Percentiles rank a stretch among this genome's conserved stretches.
phyloP scores from a whole-genome alignment of 2,888 invertebrate species.

The Metellina segmentata region DNA sequence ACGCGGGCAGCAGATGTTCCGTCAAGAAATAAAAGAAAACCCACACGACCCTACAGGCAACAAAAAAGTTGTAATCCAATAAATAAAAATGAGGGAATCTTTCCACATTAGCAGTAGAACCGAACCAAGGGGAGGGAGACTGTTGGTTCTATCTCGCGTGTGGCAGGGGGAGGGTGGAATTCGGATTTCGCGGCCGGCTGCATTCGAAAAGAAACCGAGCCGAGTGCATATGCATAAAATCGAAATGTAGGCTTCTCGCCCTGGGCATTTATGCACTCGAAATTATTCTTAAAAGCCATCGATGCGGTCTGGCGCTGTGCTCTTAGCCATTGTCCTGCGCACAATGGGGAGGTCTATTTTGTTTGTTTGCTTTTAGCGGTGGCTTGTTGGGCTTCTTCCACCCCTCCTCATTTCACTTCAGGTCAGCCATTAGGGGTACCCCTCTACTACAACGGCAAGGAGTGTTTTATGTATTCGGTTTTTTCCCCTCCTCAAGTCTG shows the following conservation, averaged over 20 bases:
- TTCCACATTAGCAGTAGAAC: neutral
- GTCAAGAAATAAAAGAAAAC: conserved; percentile 11
- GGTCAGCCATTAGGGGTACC: conserved; percentile 24
- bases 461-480: no score
- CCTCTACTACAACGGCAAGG: neutral
- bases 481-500: neutral
- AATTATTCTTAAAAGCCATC: conserved; percentile 36
- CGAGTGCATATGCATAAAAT: conserved; percentile 53
- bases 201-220: conserved; percentile 6
- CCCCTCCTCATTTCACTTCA: conserved; percentile 4
- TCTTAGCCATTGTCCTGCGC: conserved; percentile 47
- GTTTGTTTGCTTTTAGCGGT: conserved; percentile 24
- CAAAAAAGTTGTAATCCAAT: conserved; percentile 19
- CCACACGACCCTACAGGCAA: neutral
- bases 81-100: conserved; percentile 31
- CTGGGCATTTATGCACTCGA: conserved; percentile 29
- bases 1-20: conserved; percentile 19
- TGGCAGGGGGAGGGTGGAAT: neutral
- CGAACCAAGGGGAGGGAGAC: neutral
- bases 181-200: conserved; percentile 39
- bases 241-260: conserved; percentile 16
- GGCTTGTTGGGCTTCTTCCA: neutral
- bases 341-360: conserved; percentile 15
- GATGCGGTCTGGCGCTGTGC: conserved; percentile 13
- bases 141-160: neutral